Percentiles rank a stretch among this genome's conserved stretches.
phyloP scores from a whole-genome alignment of 1,140 invertebrate species.

The Leguminivora glycinivorella region DNA sequence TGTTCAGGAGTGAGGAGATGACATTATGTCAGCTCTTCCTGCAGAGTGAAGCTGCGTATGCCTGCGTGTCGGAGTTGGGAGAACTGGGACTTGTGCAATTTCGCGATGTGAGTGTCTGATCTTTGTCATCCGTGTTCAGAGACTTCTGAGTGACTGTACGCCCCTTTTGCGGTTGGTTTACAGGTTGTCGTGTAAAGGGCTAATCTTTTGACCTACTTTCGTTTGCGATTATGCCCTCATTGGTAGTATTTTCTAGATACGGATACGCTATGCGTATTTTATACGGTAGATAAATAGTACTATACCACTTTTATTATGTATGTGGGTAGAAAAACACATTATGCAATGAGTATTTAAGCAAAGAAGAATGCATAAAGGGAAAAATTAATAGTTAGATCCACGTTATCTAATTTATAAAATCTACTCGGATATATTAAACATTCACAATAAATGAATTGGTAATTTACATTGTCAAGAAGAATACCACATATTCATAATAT shows the following conservation, averaged over 20 bases:
- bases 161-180: slow-evolving; percentile 5
- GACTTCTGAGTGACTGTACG: background rate
- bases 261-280: background rate
- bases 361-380: background rate
- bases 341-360: background rate
- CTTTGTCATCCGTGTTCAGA: slow-evolving; percentile 9
- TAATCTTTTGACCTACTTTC: slow-evolving; percentile 43
- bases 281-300: background rate
- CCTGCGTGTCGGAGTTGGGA: slow-evolving; percentile 94
- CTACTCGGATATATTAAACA: background rate
- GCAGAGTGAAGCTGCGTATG: slow-evolving; percentile 96
- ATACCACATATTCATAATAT: background rate
- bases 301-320: background rate
- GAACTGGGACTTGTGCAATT: slow-evolving; percentile 97
- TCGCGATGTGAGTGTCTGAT: slow-evolving; percentile 89
- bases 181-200: background rate
- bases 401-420: background rate
- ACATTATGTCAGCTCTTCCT: slow-evolving; percentile 95
- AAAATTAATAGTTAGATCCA: background rate
- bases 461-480: background rate
- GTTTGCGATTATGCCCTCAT: slow-evolving; percentile 21
- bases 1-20: slow-evolving; percentile 96
- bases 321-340: background rate
- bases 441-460: background rate
- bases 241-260: background rate